Conservation (phyloP, 37 sponge, comb jelly and placozoan genomes). For the Lycopodina hypogea region DNA sequence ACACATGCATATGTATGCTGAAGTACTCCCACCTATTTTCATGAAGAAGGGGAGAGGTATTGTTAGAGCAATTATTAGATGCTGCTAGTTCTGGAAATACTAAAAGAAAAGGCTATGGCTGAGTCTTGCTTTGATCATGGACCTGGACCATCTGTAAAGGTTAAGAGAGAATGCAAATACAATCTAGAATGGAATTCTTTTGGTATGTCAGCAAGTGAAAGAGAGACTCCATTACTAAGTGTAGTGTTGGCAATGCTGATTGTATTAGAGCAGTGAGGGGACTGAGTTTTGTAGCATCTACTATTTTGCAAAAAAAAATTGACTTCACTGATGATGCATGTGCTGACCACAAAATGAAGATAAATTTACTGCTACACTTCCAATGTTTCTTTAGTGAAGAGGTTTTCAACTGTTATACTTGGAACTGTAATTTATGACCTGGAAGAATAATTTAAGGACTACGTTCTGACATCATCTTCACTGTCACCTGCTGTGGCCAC, state of each 20-base stretch:
- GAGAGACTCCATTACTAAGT: background rate
- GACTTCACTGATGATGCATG: constrained; percentile 9
- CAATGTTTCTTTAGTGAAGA: background rate
- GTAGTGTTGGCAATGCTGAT: background rate
- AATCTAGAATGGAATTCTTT: background rate
- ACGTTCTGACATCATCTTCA: constrained; percentile 1
- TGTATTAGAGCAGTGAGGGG: too few species aligned
- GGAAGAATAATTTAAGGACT: constrained; percentile 22
- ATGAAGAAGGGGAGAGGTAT: too few species aligned
- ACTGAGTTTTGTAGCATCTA: background rate
- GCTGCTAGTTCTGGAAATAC: too few species aligned
- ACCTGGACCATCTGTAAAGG: constrained; percentile 8
- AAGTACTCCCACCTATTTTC: too few species aligned
- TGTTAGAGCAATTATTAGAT: too few species aligned
- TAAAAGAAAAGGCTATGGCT: too few species aligned
- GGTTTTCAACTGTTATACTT: constrained; percentile 6
- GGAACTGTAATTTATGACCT: constrained; percentile 5
- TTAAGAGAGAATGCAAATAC: background rate
- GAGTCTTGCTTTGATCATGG: background rate
- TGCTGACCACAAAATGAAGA: constrained; percentile 11
- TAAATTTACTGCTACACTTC: background rate
- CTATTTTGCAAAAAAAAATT: constrained; percentile 8
- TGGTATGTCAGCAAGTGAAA: constrained; percentile 4
- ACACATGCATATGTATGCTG: too few species aligned
- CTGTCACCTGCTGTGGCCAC: background rate